Percentiles rank a stretch among this genome's conserved stretches.
These are phyloP conservation scores for Brachyopa scutellaris DNA, from an alignment of 2,888 invertebrate species.

Conservation along the genomic window DNA sequence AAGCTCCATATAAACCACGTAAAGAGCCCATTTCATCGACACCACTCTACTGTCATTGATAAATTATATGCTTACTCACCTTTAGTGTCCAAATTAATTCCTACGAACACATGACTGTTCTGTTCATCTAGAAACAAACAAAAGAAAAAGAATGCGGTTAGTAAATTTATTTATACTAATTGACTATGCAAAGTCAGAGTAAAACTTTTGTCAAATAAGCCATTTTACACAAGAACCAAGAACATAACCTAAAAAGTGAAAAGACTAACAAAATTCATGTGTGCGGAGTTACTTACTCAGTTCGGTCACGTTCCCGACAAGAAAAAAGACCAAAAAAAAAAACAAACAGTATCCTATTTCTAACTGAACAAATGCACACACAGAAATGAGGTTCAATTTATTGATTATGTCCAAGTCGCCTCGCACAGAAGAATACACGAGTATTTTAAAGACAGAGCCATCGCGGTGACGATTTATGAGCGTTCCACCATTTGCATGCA, in stretches of 20 bases:
- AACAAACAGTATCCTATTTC: not conserved
- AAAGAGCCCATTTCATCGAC: too few relatives aligned
- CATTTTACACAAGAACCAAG: not conserved
- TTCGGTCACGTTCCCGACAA: slow-evolving; percentile 46
- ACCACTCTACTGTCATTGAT: slow-evolving; percentile 21
- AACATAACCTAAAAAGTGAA: slow-evolving; percentile 51
- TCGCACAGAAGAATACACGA: slow-evolving; percentile 2
- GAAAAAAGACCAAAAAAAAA: not conserved
- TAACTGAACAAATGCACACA: slow-evolving; percentile 43
- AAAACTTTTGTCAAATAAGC: slow-evolving; percentile 17
- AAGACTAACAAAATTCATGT: slow-evolving; percentile 22
- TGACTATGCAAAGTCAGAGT: slow-evolving; percentile 22
- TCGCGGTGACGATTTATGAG: slow-evolving; percentile 54
- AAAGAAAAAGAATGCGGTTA: slow-evolving; percentile 2
- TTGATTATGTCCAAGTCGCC: slow-evolving; percentile 55
- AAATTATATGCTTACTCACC: slow-evolving; percentile 44
- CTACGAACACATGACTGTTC: slow-evolving; percentile 39
- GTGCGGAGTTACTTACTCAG: slow-evolving; percentile 1
- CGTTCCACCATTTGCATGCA: slow-evolving; percentile 60
- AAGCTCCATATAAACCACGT: not conserved
- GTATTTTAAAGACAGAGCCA: not conserved
- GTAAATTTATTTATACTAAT: slow-evolving; percentile 39
- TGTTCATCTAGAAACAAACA: slow-evolving; percentile 40
- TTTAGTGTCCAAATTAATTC: slow-evolving; percentile 39
- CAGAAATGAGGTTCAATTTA: slow-evolving; percentile 53